Evolutionary conservation across 2,888 invertebrate species (phyloP), one percentile per base, ranked within the genome.

Genomic region (Lissocephala sabroskyi): DNA sequence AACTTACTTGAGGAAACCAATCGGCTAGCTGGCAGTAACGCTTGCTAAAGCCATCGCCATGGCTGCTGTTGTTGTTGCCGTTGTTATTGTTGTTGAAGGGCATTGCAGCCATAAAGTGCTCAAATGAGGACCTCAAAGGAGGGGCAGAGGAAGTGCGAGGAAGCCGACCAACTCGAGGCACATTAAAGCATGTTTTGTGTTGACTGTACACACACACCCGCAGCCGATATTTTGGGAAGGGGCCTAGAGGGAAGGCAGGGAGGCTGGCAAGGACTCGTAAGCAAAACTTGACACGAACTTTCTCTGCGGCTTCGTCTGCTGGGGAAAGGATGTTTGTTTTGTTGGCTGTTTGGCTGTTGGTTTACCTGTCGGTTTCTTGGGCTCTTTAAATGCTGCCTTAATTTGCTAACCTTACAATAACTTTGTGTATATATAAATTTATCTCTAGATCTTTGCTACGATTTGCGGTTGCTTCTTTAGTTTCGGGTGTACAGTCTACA

Each of bases 1-100:
- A 67, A 82, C 82, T 82, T 82, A 82, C 82, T 77, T 81, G 75
- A 62, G 75, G 68, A 71, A 82, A 80, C 79, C 80, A 81, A 68
- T 70, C 79, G 56, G 73, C 68, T 60, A 71, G 62, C 61, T 79
- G 75, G 65, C 63, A 64, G 66, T 49, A 59, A 53, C 53, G 65
- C 58, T 61, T 65, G 56, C 55, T 47, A n/a, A n/a, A n/a, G n/a
- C n/a, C n/a, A n/a, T n/a, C n/a, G n/a, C n/a, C n/a, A n/a, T 30
- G 52, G 40, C 19, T 58, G 32, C 9, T 30, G 11, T 32, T 14
- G 16, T 37, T 50, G 13, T 40, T 42, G 33, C 36, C 43, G 18
- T 30, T 45, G 18, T 44, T 48, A 11, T 52, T 48, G 14, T 18
- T n/a, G n/a, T n/a, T n/a, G n/a, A n/a, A n/a, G n/a, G n/a, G n/a